phyloP scores from a whole-genome alignment of 2,113 vertebrate genomes.

The Bothrops jararaca region DNA sequence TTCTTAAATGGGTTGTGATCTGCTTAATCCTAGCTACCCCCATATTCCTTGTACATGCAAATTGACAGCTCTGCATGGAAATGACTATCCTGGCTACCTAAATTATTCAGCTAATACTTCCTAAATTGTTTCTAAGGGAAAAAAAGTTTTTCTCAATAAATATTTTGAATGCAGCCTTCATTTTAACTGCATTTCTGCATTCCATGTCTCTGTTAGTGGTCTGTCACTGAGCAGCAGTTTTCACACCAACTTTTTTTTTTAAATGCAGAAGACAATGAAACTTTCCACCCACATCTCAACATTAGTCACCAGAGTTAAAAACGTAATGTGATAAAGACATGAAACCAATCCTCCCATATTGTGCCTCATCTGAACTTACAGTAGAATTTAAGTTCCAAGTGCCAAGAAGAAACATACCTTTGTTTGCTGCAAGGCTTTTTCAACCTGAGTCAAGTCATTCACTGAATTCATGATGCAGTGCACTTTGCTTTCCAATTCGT shows the following conservation, averaged over 20 bases:
- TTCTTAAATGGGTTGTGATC: not conserved
- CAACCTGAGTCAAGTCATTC: slow-evolving; percentile 68
- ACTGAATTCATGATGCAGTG: slow-evolving; percentile 59
- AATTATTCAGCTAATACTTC: not conserved
- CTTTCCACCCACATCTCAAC: not conserved
- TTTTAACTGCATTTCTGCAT: not conserved
- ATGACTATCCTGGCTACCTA: not conserved
- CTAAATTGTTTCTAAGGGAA: not conserved
- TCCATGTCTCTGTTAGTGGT: not conserved
- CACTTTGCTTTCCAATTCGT: slow-evolving; percentile 69
- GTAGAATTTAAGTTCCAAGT: not conserved
- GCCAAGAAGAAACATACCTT: slow-evolving; percentile 63
- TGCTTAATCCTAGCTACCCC: not conserved
- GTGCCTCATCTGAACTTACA: not conserved
- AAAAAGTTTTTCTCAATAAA: not conserved
- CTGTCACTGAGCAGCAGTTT: not conserved
- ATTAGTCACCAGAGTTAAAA: not conserved
- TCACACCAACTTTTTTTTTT: not conserved
- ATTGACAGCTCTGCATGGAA: not conserved
- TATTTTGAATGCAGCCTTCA: not conserved
- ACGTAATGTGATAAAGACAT: not conserved
- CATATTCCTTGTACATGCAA: not conserved
- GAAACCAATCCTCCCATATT: not conserved
- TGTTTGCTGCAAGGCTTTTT: slow-evolving; percentile 73
- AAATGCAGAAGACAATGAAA: not conserved